Percentiles rank a stretch among this genome's conserved stretches.
phyloP scores from a whole-genome alignment of 2,888 invertebrate genomes.

The Lydus trimaculatus region DNA sequence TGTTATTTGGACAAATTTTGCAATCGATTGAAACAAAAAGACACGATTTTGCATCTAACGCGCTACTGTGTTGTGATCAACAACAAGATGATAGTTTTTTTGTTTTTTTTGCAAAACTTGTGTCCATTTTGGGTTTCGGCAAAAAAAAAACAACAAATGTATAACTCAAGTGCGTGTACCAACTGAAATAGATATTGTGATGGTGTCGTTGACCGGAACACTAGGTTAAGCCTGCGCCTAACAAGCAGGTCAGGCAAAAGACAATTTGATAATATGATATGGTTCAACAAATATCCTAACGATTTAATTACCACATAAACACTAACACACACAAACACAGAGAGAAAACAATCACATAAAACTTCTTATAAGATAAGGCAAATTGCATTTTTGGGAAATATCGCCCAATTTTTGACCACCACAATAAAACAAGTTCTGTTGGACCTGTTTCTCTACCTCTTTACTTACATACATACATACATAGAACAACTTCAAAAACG shows the following conservation, averaged over 20 bases:
- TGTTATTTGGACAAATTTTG: background rate
- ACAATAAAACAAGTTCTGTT: background rate
- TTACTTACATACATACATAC: background rate
- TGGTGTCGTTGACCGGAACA: conserved; percentile 33
- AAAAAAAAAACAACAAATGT: background rate
- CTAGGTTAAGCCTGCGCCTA: conserved; percentile 33
- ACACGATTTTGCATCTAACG: background rate
- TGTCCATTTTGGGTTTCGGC: background rate
- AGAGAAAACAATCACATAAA: background rate
- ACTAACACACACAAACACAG: background rate
- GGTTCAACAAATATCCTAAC: background rate
- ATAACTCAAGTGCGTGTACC: background rate
- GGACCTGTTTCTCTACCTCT: background rate
- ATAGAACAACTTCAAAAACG: background rate
- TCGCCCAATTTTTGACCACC: background rate
- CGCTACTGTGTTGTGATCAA: too few relatives aligned
- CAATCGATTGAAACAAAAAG: background rate
- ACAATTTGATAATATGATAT: conserved; percentile 4
- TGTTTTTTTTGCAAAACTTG: background rate
- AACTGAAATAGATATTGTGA: conserved; percentile 27
- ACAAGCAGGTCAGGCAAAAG: conserved; percentile 25
- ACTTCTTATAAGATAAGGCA: too few relatives aligned
- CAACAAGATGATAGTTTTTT: background rate
- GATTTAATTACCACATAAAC: background rate
- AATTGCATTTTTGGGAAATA: background rate